Conservation (phyloP, 2,888 invertebrate genomes). For the Ormia ochracea region DNA sequence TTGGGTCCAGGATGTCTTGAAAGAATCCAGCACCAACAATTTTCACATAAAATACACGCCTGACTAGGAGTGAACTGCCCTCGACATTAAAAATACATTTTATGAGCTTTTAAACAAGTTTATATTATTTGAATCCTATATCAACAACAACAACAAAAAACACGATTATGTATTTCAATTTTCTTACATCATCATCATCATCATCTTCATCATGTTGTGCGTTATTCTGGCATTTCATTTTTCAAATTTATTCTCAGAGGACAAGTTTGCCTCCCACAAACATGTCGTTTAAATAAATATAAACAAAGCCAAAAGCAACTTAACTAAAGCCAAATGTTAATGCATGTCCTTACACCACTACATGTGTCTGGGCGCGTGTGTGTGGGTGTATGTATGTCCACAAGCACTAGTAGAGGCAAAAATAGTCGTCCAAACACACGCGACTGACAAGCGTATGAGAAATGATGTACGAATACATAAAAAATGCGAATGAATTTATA, state of each 20-base stretch:
- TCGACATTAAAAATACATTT: too few relatives aligned
- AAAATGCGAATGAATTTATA: slow-evolving; percentile 22
- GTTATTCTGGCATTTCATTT: not conserved
- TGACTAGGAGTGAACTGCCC: too few relatives aligned
- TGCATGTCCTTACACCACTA: not conserved
- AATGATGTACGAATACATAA: not conserved
- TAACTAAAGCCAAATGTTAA: slow-evolving; percentile 14
- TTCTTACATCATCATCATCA: not conserved
- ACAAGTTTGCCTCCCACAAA: slow-evolving; percentile 22
- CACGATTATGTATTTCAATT: not conserved
- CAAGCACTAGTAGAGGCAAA: not conserved
- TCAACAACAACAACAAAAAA: not conserved
- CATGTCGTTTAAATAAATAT: not conserved
- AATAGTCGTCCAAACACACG: not conserved
- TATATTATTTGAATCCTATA: not conserved
- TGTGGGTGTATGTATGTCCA: not conserved
- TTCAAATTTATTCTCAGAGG: slow-evolving; percentile 4
- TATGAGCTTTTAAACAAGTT: not conserved
- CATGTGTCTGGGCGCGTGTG: not conserved
- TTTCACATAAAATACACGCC: too few relatives aligned
- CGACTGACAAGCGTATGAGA: not conserved
- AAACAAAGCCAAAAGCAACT: slow-evolving; percentile 16
- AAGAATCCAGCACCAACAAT: too few relatives aligned
- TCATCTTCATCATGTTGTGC: too few relatives aligned
- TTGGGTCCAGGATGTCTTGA: too few relatives aligned